phyloP scores from a whole-genome alignment of 2,113 vertebrate species.

The Calyptomena viridis region DNA sequence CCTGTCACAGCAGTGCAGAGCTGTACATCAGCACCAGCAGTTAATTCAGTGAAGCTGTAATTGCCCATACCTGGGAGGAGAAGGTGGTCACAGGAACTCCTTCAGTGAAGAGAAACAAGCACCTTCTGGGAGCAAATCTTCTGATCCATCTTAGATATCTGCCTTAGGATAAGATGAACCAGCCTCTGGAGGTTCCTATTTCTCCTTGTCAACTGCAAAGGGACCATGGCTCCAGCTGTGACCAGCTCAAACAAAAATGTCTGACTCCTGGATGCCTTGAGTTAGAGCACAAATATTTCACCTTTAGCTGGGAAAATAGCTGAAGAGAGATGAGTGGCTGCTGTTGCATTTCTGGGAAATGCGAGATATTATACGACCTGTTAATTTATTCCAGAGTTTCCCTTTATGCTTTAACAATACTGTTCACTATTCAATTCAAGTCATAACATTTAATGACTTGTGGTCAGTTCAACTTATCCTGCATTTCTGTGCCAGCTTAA shows the following conservation, averaged over 20 bases:
- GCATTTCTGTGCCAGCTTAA: conserved; percentile 10
- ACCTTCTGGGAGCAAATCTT: background rate
- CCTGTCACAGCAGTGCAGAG: background rate
- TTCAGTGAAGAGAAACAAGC: background rate
- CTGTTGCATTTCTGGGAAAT: conserved; percentile 42
- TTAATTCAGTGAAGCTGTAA: background rate
- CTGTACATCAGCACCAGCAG: background rate
- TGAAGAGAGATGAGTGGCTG: conserved; percentile 17
- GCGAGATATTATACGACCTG: conserved; percentile 21
- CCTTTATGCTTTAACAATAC: conserved; percentile 59
- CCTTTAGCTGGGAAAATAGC: background rate
- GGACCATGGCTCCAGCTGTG: background rate
- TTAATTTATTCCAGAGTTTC: conserved; percentile 50
- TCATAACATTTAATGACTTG: conserved; percentile 13
- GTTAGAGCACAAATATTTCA: conserved; percentile 26
- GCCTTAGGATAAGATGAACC: background rate
- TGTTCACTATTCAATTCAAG: conserved; percentile 50
- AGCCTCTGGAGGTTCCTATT: background rate
- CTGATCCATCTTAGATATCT: background rate
- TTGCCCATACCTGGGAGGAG: background rate
- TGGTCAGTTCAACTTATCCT: conserved; percentile 21
- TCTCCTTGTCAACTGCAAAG: background rate
- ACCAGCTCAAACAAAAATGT: background rate
- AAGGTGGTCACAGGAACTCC: background rate
- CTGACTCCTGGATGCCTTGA: background rate